These are phyloP conservation scores for Leptodirus hochenwartii DNA, from an alignment of 2,888 invertebrate genomes.

Conservation along the genomic window DNA sequence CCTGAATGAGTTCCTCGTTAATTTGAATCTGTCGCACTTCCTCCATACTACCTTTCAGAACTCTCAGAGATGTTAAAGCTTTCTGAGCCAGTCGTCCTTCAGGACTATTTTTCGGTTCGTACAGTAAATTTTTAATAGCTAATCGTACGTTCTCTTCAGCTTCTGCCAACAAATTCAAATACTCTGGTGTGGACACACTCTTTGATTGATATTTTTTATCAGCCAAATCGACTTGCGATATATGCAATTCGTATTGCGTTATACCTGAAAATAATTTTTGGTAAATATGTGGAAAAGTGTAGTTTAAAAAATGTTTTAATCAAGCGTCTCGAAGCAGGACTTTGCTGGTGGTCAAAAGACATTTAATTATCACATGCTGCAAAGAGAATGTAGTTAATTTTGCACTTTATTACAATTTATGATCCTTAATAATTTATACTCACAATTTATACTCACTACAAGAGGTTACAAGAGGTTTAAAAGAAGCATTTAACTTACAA, in stretches of 20 bases:
- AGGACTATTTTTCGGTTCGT: slow-evolving; percentile 52
- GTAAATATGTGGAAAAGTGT: slow-evolving; percentile 1
- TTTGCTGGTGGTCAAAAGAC: no score
- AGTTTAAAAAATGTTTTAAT: no score
- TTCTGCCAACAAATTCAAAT: slow-evolving; percentile 34
- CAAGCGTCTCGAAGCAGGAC: no score
- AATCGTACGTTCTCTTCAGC: slow-evolving; percentile 41
- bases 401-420: no score
- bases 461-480: no score
- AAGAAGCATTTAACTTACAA: no score
- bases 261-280: slow-evolving; percentile 34
- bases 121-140: slow-evolving; percentile 43
- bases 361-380: no score
- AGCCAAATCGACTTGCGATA: slow-evolving; percentile 42
- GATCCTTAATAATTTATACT: no score
- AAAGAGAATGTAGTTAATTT: no score
- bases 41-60: slow-evolving; percentile 9
- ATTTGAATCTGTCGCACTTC: slow-evolving; percentile 8
- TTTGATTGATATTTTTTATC: slow-evolving; percentile 41
- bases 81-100: slow-evolving; percentile 51
- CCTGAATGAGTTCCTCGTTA: no score
- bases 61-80: slow-evolving; percentile 24
- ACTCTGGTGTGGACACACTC: slow-evolving; percentile 35
- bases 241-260: slow-evolving; percentile 56
- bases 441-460: no score